Conservation (phyloP, 2,888 invertebrate genomes). For the Hirtodrosophila duncani region DNA sequence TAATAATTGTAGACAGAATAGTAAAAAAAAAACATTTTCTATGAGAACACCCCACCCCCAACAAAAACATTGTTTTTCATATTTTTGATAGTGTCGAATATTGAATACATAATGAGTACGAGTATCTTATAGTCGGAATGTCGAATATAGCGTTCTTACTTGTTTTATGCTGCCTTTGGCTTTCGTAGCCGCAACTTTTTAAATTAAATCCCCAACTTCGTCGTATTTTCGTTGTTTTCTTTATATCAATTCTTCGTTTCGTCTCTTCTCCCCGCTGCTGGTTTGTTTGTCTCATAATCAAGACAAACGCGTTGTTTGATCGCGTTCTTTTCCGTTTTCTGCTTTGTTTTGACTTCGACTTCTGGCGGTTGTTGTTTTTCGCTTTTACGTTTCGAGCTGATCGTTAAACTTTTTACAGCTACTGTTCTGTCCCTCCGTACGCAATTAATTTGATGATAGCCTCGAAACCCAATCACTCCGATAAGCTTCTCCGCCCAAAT, state of each 20-base stretch:
- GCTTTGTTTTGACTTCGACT: slow-evolving; percentile 47
- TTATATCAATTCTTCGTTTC: slow-evolving; percentile 13
- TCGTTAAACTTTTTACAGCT: slow-evolving; percentile 64
- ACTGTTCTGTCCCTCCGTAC: slow-evolving; percentile 39
- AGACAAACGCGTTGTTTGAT: slow-evolving; percentile 65
- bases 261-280: slow-evolving; percentile 9
- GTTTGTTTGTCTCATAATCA: slow-evolving; percentile 60
- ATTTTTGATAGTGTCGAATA: no score
- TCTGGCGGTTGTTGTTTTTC: slow-evolving; percentile 32
- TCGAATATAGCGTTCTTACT: no score
- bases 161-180: slow-evolving; percentile 40
- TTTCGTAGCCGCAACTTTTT: slow-evolving; percentile 48
- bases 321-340: slow-evolving; percentile 22
- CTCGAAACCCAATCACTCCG: slow-evolving; percentile 40
- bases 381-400: slow-evolving; percentile 29
- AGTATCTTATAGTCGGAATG: no score
- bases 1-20: no score
- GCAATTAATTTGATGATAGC: slow-evolving; percentile 53
- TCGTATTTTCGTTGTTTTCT: slow-evolving; percentile 25
- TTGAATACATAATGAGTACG: no score
- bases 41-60: no score
- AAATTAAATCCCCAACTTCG: slow-evolving; percentile 52
- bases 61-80: no score
- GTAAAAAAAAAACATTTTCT: no score
- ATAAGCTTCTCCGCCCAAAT: slow-evolving; percentile 38